These are phyloP conservation scores for Enteromius thamalakanensis DNA, from an alignment of 2,797 vertebrate genomes.

Conservation along the genomic window DNA sequence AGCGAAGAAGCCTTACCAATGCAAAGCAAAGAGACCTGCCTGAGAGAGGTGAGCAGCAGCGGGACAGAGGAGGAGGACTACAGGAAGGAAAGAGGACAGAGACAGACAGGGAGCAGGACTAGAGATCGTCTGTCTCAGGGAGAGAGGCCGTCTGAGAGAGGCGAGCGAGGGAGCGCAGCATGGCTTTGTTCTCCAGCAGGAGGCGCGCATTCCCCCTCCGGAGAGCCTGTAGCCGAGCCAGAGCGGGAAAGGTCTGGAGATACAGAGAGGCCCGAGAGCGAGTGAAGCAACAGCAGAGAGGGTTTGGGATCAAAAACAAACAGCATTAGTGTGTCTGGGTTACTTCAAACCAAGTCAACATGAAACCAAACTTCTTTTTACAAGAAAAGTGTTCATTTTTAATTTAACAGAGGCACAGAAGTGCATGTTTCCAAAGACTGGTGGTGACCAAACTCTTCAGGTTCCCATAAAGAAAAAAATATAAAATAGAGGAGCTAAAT, in stretches of 20 bases:
- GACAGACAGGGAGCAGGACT: constrained; percentile 73
- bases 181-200: constrained; percentile 92
- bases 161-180: constrained; percentile 88
- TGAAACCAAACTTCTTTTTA: background rate
- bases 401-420: background rate
- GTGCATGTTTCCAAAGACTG: background rate
- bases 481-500: background rate
- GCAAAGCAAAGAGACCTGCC: constrained; percentile 80
- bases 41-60: constrained; percentile 79
- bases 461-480: background rate
- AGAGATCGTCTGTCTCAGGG: constrained; percentile 91
- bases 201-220: constrained; percentile 89
- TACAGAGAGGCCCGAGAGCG: constrained; percentile 71
- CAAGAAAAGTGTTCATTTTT: background rate
- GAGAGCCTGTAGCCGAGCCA: constrained; percentile 90
- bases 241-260: constrained; percentile 87
- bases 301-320: constrained; percentile 50
- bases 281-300: constrained; percentile 45
- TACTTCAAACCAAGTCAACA: constrained; percentile 12
- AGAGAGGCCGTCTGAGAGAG: constrained; percentile 85
- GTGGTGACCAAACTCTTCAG: background rate
- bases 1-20: constrained; percentile 31
- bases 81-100: constrained; percentile 63
- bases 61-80: constrained; percentile 70
- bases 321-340: constrained; percentile 23